Evolutionary conservation across 2,888 invertebrate genomes (phyloP), one percentile per base, ranked within the genome.

Genomic region (Cataglyphis altisquamis): DNA sequence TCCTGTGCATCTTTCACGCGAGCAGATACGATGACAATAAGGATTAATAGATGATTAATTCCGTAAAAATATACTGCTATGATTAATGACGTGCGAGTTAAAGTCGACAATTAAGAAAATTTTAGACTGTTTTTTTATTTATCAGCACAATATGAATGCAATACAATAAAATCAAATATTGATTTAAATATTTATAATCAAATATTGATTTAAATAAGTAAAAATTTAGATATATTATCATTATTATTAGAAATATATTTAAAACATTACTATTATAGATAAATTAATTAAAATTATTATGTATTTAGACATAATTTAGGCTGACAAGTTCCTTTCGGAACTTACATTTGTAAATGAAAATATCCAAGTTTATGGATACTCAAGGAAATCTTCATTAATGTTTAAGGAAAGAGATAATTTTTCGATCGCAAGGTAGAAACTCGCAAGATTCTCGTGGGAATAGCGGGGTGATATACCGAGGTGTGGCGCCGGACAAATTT

Each of bases 401-500:
- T 60, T 21, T 9, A 25, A 52, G 75, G 57, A 83, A 48, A 41
- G 21, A 36, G 18, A 21, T 8, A 45, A 74, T 74, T 75, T 62
- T 57, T 67, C 39, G 57, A 57, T 82, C 62, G 48, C 75, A 4
- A 15, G n/a, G 9, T 41, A 68, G 29, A 45, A 48, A 39, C 36
- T 45, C 32, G 25, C 21, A 21, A 36, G 12, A 48, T 80, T 87
- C 88, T 77, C 86, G 57, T 80, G 86, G 62, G 85, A 85, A 77
- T 62, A 32, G 72, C 41, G 25, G 21, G 29, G 41, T 68, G 81
- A 86, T 83, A 73, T 66, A 67, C 36, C 82, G 87, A 85, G 87
- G 83, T 80, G 84, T 80, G 84, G 88, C 78, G 81, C 66, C 60
- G 29, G 68, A 67, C 29, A 67, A 88, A 88, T 88, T 88, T 88